phyloP scores from a whole-genome alignment of 2,888 invertebrate genomes.

The Megastigmus dorsalis region DNA sequence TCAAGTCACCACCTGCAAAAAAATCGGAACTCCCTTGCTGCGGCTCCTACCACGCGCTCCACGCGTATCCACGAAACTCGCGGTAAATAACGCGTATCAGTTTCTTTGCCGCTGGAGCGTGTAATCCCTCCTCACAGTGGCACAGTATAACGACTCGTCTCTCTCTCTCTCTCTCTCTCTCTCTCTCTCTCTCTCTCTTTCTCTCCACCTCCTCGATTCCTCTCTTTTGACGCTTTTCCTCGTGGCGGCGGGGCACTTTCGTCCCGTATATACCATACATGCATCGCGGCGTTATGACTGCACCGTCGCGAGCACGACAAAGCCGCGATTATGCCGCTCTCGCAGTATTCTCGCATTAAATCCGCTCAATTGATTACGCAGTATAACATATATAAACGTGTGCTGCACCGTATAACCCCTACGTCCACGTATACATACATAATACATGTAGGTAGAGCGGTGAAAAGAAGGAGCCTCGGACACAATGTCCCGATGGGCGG shows the following conservation, averaged over 20 bases:
- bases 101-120: slow-evolving; percentile 21
- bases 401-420: no score
- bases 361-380: slow-evolving; percentile 67
- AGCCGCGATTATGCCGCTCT: slow-evolving; percentile 65
- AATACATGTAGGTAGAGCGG: slow-evolving; percentile 18
- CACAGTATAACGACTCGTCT: not conserved
- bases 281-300: slow-evolving; percentile 49
- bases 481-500: slow-evolving; percentile 73
- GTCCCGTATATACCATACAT: no score
- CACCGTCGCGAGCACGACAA: slow-evolving; percentile 61
- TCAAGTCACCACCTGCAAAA: no score
- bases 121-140: slow-evolving; percentile 29
- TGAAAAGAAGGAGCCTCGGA: slow-evolving; percentile 42
- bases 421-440: not conserved
- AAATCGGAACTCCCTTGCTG: no score
- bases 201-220: slow-evolving; percentile 53
- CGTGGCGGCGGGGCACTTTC: slow-evolving; percentile 37
- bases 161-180: not conserved
- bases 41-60: not conserved
- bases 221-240: slow-evolving; percentile 49
- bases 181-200: slow-evolving; percentile 38
- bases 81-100: slow-evolving; percentile 43
- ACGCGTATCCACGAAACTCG: not conserved
- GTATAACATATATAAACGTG: no score
- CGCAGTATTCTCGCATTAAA: slow-evolving; percentile 60